These are phyloP conservation scores for Lonchura striata DNA, from an alignment of 2,113 vertebrate species.

Conservation along the genomic window DNA sequence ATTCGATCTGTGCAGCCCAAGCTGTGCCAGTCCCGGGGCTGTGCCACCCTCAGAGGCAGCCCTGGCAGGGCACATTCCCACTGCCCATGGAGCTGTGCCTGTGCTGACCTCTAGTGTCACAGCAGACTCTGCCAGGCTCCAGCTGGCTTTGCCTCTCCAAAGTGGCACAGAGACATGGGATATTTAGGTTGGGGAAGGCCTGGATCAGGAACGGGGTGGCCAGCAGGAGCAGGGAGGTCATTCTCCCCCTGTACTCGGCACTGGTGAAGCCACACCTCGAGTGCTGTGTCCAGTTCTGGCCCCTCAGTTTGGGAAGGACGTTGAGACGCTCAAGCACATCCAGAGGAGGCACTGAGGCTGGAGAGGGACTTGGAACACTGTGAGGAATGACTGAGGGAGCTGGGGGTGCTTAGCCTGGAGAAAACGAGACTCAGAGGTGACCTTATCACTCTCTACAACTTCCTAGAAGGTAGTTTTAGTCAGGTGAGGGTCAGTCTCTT, in stretches of 20 bases:
- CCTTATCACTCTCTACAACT: not conserved
- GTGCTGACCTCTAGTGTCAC: constrained; percentile 31
- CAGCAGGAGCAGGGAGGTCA: not conserved
- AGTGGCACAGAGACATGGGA: rapidly evolving
- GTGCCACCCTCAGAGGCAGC: not conserved
- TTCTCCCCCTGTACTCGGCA: not conserved
- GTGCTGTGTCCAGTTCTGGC: not conserved
- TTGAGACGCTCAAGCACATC: rapidly evolving
- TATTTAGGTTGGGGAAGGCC: not conserved
- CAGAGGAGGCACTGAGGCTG: not conserved
- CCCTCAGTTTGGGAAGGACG: not conserved
- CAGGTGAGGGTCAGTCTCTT: not conserved
- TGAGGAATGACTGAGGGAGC: not conserved
- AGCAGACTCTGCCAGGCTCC: not conserved
- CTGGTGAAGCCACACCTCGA: not conserved
- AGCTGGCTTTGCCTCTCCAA: rapidly evolving
- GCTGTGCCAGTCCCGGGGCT: not conserved
- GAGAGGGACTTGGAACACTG: not conserved
- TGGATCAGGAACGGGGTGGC: not conserved
- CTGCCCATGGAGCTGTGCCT: not conserved
- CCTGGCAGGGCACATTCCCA: rapidly evolving
- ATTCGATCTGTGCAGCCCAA: rapidly evolving
- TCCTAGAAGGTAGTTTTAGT: not conserved
- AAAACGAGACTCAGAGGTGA: not conserved
- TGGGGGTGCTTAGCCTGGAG: not conserved